A percentile compares a stretch with the other conserved stretches of the same genome.
These are phyloP conservation scores for Ambastaia sidthimunki DNA, from an alignment of 2,797 vertebrate species.

Conservation along the genomic window DNA sequence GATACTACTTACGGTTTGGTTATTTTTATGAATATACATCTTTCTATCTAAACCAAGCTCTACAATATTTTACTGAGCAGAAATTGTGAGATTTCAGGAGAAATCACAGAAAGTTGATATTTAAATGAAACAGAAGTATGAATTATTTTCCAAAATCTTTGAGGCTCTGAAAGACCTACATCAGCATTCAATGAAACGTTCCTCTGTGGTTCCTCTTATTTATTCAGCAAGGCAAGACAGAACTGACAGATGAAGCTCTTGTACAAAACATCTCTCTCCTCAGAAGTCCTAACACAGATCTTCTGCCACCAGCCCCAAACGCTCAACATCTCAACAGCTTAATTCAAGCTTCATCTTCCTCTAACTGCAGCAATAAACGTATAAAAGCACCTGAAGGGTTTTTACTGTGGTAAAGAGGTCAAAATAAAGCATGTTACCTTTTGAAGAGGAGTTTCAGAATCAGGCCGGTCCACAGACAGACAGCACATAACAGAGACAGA, in stretches of 20 bases:
- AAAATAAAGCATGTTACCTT: conserved; percentile 72
- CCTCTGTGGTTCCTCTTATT: not conserved
- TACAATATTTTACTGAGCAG: too few species aligned
- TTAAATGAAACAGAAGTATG: conserved; percentile 2
- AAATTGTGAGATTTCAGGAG: too few species aligned
- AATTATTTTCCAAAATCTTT: not conserved
- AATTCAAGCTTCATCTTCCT: conserved; percentile 31
- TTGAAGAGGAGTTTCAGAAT: conserved; percentile 54
- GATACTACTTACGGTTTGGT: too few species aligned
- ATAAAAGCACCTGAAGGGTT: conserved; percentile 29
- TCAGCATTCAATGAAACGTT: not conserved
- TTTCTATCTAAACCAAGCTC: too few species aligned
- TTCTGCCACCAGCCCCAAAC: not conserved
- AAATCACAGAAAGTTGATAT: not conserved
- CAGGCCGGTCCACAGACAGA: conserved; percentile 34
- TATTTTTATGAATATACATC: too few species aligned
- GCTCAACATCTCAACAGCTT: conserved; percentile 24
- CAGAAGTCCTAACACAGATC: not conserved
- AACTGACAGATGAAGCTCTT: conserved; percentile 9
- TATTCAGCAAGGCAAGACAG: not conserved
- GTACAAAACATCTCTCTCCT: not conserved
- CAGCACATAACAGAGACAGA: conserved; percentile 55
- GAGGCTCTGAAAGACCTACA: not conserved
- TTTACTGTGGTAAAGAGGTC: conserved; percentile 38
- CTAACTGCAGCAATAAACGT: not conserved